Evolutionary conservation across 2,888 invertebrate species (phyloP).

Genomic region (Orthosia incerta): DNA sequence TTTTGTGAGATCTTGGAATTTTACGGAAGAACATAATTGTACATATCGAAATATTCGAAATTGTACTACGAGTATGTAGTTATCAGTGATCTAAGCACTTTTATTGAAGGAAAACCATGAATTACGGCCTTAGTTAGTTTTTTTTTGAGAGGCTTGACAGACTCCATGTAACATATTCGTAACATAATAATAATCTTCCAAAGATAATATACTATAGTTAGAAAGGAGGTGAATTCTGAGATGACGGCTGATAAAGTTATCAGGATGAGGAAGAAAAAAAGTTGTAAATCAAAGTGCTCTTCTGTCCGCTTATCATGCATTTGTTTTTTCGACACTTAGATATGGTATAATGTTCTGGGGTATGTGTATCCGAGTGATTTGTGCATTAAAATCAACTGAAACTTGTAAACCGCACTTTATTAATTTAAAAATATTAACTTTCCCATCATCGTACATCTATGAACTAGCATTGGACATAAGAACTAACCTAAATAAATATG

Average conservation of each 20-base stretch:
- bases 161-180: background rate
- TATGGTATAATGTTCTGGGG: too few species aligned
- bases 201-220: background rate
- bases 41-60: background rate
- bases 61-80: too few species aligned
- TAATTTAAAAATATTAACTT: too few species aligned
- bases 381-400: too few species aligned
- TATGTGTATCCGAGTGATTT: too few species aligned
- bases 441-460: too few species aligned
- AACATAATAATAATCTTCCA: background rate
- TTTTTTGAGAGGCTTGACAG: background rate
- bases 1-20: constrained; percentile 2
- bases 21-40: constrained; percentile 5
- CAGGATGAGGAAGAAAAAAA: background rate
- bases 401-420: too few species aligned
- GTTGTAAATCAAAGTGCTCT: too few species aligned
- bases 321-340: too few species aligned
- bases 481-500: too few species aligned
- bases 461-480: too few species aligned
- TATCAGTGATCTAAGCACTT: background rate
- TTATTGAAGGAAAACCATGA: background rate
- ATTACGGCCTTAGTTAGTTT: background rate
- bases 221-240: background rate
- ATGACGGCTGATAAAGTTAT: background rate
- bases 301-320: too few species aligned